Conservation (phyloP, 2,797 vertebrate genomes). For the Ptychadena robeensis region DNA sequence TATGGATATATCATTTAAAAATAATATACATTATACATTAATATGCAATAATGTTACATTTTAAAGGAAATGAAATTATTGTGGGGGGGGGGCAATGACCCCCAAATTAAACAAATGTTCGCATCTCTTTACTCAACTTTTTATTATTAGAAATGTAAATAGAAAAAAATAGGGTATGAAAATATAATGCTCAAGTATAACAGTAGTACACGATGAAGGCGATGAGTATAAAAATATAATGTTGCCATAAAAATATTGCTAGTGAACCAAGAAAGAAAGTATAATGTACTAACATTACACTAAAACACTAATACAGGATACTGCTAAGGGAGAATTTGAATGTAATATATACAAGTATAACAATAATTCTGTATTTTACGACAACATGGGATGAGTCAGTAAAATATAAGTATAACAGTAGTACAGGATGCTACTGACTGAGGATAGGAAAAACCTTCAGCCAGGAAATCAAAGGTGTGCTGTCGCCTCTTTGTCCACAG, state of each 20-base stretch:
- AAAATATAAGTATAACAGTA: background rate
- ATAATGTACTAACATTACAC: too few relatives aligned
- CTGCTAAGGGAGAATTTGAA: background rate
- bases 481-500: conserved; percentile 25
- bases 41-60: too few relatives aligned
- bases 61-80: too few relatives aligned
- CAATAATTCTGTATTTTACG: background rate
- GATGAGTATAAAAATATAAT: too few relatives aligned
- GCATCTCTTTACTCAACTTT: too few relatives aligned
- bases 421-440: conserved; percentile 28
- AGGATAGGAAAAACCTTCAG: conserved; percentile 24
- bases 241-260: too few relatives aligned
- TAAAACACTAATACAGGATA: background rate
- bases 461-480: conserved; percentile 26
- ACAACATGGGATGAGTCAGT: background rate
- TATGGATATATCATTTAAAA: too few relatives aligned
- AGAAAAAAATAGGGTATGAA: background rate
- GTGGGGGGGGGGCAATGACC: too few relatives aligned
- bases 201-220: background rate
- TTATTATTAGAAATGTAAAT: too few relatives aligned
- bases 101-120: too few relatives aligned
- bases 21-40: too few relatives aligned
- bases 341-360: background rate
- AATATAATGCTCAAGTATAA: background rate
- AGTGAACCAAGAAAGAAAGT: too few relatives aligned